Conservation (phyloP, 2,797 vertebrate genomes). For the Lacerta bilineata region DNA sequence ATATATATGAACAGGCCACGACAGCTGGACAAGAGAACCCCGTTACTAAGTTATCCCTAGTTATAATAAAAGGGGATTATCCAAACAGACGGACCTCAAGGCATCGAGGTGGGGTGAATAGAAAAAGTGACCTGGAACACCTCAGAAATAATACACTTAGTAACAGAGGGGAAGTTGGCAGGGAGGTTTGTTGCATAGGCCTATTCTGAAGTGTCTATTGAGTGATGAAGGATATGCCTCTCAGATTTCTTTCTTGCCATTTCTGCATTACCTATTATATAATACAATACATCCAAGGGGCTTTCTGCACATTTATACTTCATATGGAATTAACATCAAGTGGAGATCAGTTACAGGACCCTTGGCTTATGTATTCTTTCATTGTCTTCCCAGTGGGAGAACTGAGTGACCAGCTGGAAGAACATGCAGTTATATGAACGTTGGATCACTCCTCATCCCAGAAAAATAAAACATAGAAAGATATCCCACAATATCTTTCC, state of each 20-base stretch:
- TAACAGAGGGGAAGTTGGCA: too few relatives aligned
- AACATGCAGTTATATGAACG: neutral
- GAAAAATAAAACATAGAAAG: neutral
- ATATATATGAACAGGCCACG: too few relatives aligned
- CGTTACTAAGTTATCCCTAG: too few relatives aligned
- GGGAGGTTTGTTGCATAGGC: too few relatives aligned
- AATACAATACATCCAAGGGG: neutral
- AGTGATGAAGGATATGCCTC: neutral
- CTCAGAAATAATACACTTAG: too few relatives aligned
- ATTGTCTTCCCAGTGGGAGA: neutral
- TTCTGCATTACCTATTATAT: slow-evolving; percentile 3
- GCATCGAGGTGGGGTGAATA: too few relatives aligned
- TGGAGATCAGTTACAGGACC: neutral
- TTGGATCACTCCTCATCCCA: neutral
- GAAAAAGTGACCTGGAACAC: too few relatives aligned
- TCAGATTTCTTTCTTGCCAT: neutral
- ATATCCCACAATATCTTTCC: neutral
- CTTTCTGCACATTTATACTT: neutral
- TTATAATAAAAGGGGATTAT: too few relatives aligned
- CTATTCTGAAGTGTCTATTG: neutral
- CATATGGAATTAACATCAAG: neutral
- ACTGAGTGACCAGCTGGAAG: neutral
- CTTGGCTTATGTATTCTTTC: neutral
- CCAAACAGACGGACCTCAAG: too few relatives aligned
- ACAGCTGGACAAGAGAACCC: too few relatives aligned